Base-by-base conservation (phyloP, 2,113 vertebrate species). In the Phasianus colchicus region DNA sequence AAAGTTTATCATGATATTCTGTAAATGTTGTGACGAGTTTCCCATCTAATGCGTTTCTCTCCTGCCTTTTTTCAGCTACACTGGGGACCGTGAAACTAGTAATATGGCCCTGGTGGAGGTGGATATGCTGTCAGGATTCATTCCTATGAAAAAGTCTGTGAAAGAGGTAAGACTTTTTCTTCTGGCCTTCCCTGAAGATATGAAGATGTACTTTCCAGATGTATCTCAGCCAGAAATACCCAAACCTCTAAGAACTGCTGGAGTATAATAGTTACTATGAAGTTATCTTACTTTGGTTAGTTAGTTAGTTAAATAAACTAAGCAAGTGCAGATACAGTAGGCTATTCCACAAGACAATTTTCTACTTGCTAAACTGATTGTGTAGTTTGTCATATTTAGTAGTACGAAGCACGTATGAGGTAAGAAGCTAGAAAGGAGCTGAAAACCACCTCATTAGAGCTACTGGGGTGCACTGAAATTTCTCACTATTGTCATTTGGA, bases 71-170 rank as follows among this genome's bases (percentile, higher is more conserved):
- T 89, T 48, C 82, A 96, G 95, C 29, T 96, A 96, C 1, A 4
- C 19, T 42, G 95, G 95, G 36, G 27, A 89, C 18, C 75, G 58
- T 48, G 71, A 73, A 24, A 96, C n/a, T 0, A 96, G 87, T 85
- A 96, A 96, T 42, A 96, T 95, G 96, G 95, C 71, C 36, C 40
- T 96, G 48, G 24, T 96, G 45, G 91, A 94, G 13, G 63, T 91
- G 67, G 93, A 91, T 58, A 91, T 94, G 92, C 64, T 95, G 19
- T 96, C 96, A 76, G 95, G 91, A 21, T 95, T 94, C 88, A 76
- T 89, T 87, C 74, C 95, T 61, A 6, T 79, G 50, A 93, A 83
- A 64, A 89, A 25, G 30, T 96, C 92, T 54, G 43, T 96, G 82
- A 54, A 72, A 73, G 63, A 3, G 9, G 94, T 96, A 85, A 45